Percentiles rank a stretch among this genome's conserved stretches.
These are phyloP conservation scores for Spea bombifrons DNA, from an alignment of 2,113 vertebrate species.

Conservation along the genomic window DNA sequence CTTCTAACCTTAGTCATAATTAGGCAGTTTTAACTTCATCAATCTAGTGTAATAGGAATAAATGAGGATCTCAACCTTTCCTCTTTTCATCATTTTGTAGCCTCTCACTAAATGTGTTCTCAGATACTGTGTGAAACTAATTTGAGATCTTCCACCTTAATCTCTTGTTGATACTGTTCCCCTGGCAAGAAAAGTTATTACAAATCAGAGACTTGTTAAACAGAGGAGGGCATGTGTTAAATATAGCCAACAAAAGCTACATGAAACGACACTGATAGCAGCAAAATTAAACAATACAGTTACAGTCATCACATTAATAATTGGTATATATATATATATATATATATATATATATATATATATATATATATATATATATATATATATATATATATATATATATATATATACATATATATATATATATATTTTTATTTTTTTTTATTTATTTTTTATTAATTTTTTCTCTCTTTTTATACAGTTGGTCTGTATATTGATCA, in stretches of 20 bases:
- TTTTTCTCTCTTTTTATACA: no score
- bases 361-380: no score
- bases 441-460: no score
- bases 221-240: slow-evolving; percentile 44
- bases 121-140: slow-evolving; percentile 46
- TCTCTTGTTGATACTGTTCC: slow-evolving; percentile 49
- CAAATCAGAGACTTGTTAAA: slow-evolving; percentile 47
- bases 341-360: no score
- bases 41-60: slow-evolving; percentile 45
- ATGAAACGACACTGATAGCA: slow-evolving; percentile 23
- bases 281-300: slow-evolving; percentile 32
- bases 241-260: slow-evolving; percentile 39
- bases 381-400: no score
- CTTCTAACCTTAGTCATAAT: slow-evolving; percentile 47
- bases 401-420: no score
- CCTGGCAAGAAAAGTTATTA: slow-evolving; percentile 47
- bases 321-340: neutral
- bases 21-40: slow-evolving; percentile 47
- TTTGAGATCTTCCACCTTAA: slow-evolving; percentile 48
- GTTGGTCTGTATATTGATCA: no score
- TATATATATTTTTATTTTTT: no score
- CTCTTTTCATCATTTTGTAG: slow-evolving; percentile 43
- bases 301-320: slow-evolving; percentile 26
- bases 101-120: slow-evolving; percentile 47
- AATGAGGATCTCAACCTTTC: slow-evolving; percentile 48